A percentile compares a stretch with the other conserved stretches of the same genome.
phyloP scores from a whole-genome alignment of 92 coral and sea anemone genomes.

The Virgularia gustaviana region DNA sequence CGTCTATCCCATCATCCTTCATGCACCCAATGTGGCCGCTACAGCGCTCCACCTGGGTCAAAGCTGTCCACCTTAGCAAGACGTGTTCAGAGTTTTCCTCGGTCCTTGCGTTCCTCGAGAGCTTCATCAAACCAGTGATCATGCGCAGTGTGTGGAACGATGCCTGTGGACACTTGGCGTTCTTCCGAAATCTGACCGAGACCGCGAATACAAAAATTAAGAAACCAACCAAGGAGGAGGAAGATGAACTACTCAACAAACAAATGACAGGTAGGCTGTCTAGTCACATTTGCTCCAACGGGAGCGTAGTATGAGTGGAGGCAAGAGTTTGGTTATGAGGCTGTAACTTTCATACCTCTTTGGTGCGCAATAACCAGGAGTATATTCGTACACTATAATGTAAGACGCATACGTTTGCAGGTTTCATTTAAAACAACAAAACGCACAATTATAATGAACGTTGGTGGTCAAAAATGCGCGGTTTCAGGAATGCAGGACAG shows the following conservation, averaged over 20 bases:
- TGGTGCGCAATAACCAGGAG: no score
- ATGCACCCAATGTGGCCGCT: slow-evolving; percentile 99
- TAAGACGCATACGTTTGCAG: no score
- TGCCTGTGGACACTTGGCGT: slow-evolving; percentile 79
- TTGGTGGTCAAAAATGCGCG: no score
- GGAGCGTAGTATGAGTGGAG: no score
- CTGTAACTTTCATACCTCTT: no score
- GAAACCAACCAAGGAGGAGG: slow-evolving; percentile 76
- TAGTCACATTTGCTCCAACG: no score
- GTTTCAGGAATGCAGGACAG: no score
- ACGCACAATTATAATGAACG: no score
- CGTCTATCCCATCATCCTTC: slow-evolving; percentile 78
- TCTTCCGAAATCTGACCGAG: slow-evolving; percentile 74
- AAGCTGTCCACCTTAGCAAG: slow-evolving; percentile 80
- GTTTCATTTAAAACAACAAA: no score
- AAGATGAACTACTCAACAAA: slow-evolving; percentile 63
- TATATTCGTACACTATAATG: no score
- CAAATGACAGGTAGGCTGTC: slow-evolving; percentile 55
- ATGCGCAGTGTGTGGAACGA: slow-evolving; percentile 86
- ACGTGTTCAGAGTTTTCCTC: slow-evolving; percentile 85
- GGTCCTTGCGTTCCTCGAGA: slow-evolving; percentile 70
- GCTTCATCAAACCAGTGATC: slow-evolving; percentile 80
- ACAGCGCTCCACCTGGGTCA: slow-evolving; percentile 96
- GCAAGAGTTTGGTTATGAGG: no score
- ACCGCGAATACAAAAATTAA: slow-evolving; percentile 59